phyloP scores from a whole-genome alignment of 2,888 invertebrate genomes.

The Drepanosiphum platanoidis region DNA sequence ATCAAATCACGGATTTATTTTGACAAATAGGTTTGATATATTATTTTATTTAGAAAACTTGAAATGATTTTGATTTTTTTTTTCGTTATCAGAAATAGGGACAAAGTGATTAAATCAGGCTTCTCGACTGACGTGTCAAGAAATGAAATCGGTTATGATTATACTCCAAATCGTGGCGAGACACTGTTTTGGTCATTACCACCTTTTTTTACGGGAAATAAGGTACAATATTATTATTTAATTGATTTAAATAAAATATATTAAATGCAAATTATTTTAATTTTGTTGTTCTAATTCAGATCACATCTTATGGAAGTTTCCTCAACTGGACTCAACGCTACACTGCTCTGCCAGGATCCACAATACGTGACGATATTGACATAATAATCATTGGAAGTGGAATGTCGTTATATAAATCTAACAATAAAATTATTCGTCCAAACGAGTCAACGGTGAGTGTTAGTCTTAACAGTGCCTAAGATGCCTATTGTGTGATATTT shows the following conservation, averaged over 20 bases:
- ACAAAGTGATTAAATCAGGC: slow-evolving; percentile 68
- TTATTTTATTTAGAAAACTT: not conserved
- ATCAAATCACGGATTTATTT: slow-evolving; percentile 72
- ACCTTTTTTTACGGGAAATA: slow-evolving; percentile 72
- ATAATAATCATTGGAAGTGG: slow-evolving; percentile 84
- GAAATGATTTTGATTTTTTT: slow-evolving; percentile 35
- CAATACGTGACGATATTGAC: slow-evolving; percentile 77
- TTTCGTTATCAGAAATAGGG: slow-evolving; percentile 67
- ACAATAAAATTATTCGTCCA: slow-evolving; percentile 43
- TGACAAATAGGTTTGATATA: slow-evolving; percentile 72
- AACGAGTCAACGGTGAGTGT: slow-evolving; percentile 32
- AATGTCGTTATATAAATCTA: slow-evolving; percentile 71
- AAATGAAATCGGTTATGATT: slow-evolving; percentile 75
- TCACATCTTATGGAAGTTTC: slow-evolving; percentile 88
- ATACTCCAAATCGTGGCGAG: slow-evolving; percentile 69
- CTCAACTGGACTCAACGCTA: slow-evolving; percentile 80
- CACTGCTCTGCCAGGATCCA: slow-evolving; percentile 71
- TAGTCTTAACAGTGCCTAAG: not conserved
- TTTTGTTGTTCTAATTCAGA: slow-evolving; percentile 67
- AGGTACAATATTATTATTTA: slow-evolving; percentile 66
- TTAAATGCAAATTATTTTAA: not conserved
- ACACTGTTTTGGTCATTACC: slow-evolving; percentile 82
- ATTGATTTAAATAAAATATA: not conserved
- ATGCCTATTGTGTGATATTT: not conserved
- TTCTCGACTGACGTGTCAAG: slow-evolving; percentile 71